These are phyloP conservation scores for Neelides folsomi DNA, from an alignment of 2,888 invertebrate species.

Conservation along the genomic window DNA sequence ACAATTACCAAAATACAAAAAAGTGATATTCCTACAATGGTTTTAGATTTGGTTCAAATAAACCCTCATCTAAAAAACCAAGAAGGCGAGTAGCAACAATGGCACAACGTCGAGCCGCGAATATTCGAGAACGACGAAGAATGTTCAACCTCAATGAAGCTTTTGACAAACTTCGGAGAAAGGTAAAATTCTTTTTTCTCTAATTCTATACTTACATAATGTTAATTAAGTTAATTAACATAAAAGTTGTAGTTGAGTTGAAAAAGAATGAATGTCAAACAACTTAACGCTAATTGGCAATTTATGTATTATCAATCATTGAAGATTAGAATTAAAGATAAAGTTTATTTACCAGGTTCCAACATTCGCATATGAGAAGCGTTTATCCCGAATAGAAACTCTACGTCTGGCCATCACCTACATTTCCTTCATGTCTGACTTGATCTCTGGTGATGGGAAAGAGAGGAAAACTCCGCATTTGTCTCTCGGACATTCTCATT, in stretches of 20 bases:
- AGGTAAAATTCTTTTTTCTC: slow-evolving; percentile 38
- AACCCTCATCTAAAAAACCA: slow-evolving; percentile 52
- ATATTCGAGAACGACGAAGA: slow-evolving; percentile 77
- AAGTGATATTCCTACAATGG: background rate
- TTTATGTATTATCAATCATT: background rate
- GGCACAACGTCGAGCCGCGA: slow-evolving; percentile 80
- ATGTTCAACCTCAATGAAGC: slow-evolving; percentile 96
- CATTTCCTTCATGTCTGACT: slow-evolving; percentile 90
- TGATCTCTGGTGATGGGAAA: slow-evolving; percentile 42
- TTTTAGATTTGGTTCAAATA: slow-evolving; percentile 13
- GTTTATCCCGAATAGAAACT: slow-evolving; percentile 87
- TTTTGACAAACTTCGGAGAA: slow-evolving; percentile 78
- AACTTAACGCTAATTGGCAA: too few relatives aligned
- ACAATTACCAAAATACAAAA: background rate
- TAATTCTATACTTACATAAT: background rate
- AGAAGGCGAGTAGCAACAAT: slow-evolving; percentile 76
- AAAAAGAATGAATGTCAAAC: background rate
- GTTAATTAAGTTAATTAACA: background rate
- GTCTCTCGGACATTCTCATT: background rate
- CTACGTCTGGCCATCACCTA: slow-evolving; percentile 87
- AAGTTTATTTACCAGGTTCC: slow-evolving; percentile 48
- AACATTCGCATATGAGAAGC: slow-evolving; percentile 92
- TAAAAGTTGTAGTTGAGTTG: background rate
- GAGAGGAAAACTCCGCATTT: background rate
- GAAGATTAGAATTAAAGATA: too few relatives aligned